Evolutionary conservation across 2,797 vertebrate species (phyloP).

Genomic region (Mionectes olivaceus): DNA sequence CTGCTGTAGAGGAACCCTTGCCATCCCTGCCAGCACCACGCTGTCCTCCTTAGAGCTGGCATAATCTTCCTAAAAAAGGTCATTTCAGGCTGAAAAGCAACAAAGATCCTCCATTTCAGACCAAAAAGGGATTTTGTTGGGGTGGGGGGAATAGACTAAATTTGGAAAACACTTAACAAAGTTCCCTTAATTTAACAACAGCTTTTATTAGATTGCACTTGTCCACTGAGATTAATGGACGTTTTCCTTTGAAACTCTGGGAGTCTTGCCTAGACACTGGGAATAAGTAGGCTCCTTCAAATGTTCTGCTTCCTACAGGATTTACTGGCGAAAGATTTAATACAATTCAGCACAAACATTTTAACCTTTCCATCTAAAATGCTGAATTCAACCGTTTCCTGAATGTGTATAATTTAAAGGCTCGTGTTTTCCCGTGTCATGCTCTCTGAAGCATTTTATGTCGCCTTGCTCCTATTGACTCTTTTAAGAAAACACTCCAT

Average conservation of each 20-base stretch:
- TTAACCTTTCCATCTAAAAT: conserved; percentile 65
- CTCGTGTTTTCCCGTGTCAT: conserved; percentile 72
- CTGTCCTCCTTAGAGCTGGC: not conserved
- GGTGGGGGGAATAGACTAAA: not conserved
- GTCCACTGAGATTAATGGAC: conserved; percentile 70
- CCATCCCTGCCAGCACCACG: not conserved
- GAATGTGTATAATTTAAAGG: conserved; percentile 74
- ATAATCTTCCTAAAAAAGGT: not conserved
- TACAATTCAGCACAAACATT: conserved; percentile 68
- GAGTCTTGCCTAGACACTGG: conserved; percentile 78
- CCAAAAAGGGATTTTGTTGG: not conserved
- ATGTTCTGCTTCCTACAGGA: conserved; percentile 67
- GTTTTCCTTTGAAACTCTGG: conserved; percentile 71
- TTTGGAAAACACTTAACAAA: conserved; percentile 54
- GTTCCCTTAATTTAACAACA: conserved; percentile 58
- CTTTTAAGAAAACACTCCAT: conserved; percentile 54
- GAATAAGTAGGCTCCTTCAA: conserved; percentile 64
- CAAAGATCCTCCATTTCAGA: not conserved
- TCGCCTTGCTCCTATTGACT: conserved; percentile 45
- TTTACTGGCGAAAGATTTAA: conserved; percentile 73
- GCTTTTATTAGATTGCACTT: conserved; percentile 73
- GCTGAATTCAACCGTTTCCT: conserved; percentile 77
- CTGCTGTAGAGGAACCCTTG: not conserved
- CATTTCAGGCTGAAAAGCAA: not conserved
- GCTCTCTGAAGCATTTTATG: conserved; percentile 59